A percentile compares a stretch with the other conserved stretches of the same genome.
Conservation (phyloP, 2,888 invertebrate genomes). For the Orchesella flavescens region DNA sequence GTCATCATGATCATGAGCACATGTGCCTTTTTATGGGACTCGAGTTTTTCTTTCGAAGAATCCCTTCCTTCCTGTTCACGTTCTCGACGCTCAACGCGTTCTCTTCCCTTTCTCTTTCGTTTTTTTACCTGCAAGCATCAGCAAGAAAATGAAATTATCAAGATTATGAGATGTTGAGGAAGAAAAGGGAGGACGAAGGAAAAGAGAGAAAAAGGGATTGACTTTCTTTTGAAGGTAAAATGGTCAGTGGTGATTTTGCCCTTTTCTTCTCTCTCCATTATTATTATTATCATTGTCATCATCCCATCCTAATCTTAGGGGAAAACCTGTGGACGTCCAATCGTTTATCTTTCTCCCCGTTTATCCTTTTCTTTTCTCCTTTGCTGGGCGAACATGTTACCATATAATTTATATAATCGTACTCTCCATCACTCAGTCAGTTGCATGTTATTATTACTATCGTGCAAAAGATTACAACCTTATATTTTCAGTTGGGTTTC, state of each 20-base stretch:
- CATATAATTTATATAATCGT: too few relatives aligned
- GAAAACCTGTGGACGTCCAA: slow-evolving; percentile 53
- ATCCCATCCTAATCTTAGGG: slow-evolving; percentile 43
- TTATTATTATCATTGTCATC: slow-evolving; percentile 59
- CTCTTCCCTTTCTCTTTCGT: neutral
- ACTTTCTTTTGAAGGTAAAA: slow-evolving; percentile 7
- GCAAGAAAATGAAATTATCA: slow-evolving; percentile 56
- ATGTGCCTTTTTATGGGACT: neutral
- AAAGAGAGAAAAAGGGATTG: neutral
- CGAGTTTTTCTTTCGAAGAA: slow-evolving; percentile 3
- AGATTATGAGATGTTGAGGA: slow-evolving; percentile 38
- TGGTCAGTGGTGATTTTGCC: slow-evolving; percentile 25
- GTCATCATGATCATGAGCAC: neutral
- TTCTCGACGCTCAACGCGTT: too few relatives aligned
- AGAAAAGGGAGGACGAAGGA: slow-evolving; percentile 21
- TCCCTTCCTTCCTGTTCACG: neutral
- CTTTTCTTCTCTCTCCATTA: slow-evolving; percentile 38
- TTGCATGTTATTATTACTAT: neutral
- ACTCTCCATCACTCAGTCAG: neutral
- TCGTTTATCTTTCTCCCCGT: slow-evolving; percentile 42
- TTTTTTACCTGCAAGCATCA: slow-evolving; percentile 46
- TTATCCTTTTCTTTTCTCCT: neutral
- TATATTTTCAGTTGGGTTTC: too few relatives aligned
- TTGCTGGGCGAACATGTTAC: too few relatives aligned
- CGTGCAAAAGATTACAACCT: neutral